These are phyloP conservation scores for Pipistrellus pipistrellus DNA, from an alignment of 2,797 vertebrate species.

Conservation along the genomic window DNA sequence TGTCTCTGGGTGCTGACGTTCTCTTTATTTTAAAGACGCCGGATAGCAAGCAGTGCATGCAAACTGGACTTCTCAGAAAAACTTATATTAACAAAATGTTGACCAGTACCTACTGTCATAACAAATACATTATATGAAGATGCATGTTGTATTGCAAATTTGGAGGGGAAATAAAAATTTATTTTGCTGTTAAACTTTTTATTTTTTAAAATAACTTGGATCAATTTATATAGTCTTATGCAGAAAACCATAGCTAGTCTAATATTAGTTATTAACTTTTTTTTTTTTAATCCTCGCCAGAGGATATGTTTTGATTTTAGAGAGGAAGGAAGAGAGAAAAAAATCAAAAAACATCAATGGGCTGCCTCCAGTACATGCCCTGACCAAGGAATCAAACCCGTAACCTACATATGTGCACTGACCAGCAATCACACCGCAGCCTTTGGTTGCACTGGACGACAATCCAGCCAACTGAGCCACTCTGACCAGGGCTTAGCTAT, in stretches of 20 bases:
- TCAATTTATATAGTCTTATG: neutral
- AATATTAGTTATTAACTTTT: neutral
- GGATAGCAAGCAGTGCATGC: neutral
- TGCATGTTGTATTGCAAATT: neutral
- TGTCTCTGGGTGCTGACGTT: neutral
- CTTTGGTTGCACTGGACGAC: neutral
- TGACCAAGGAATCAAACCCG: neutral
- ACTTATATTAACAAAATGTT: neutral
- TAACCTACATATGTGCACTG: neutral
- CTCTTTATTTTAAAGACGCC: neutral
- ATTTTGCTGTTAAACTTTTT: neutral
- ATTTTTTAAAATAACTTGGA: neutral
- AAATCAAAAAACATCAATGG: neutral
- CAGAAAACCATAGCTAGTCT: neutral
- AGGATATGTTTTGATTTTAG: neutral
- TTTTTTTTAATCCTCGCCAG: neutral
- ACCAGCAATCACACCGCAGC: neutral
- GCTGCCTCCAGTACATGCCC: neutral
- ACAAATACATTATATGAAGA: neutral
- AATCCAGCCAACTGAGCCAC: neutral
- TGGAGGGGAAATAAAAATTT: neutral
- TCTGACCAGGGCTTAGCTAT: neutral
- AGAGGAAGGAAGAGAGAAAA: neutral
- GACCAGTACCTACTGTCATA: neutral
- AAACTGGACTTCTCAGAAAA: constrained; percentile 4